A percentile compares a stretch with the other conserved stretches of the same genome.
Evolutionary conservation across 2,113 vertebrate species (phyloP).

Genomic region (Bagarius yarrelli): DNA sequence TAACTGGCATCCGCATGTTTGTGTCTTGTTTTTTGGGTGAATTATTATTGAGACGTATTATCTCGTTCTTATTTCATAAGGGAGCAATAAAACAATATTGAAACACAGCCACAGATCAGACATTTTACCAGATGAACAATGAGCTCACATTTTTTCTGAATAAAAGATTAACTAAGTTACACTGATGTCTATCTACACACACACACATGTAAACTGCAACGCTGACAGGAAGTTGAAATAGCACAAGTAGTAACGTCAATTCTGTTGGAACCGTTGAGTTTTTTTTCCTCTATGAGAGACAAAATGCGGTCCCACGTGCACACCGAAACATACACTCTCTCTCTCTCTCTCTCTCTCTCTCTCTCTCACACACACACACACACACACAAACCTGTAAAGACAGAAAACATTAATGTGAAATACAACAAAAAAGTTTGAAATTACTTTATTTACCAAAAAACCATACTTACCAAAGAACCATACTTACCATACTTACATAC

Average conservation of each 20-base stretch:
- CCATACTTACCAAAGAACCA: too few species aligned
- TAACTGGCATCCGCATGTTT: too few species aligned
- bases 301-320: neutral
- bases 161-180: neutral
- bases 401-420: too few species aligned
- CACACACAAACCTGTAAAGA: neutral
- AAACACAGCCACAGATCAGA: neutral
- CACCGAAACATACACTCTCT: neutral
- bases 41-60: too few species aligned
- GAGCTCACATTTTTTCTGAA: neutral
- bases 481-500: too few species aligned
- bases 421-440: too few species aligned
- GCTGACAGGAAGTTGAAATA: conserved; percentile 22
- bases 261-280: neutral
- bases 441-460: too few species aligned
- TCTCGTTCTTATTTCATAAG: too few species aligned
- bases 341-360: neutral
- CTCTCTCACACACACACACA: neutral
- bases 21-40: too few species aligned
- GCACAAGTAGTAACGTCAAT: conserved; percentile 27
- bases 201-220: neutral
- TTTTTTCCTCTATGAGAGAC: neutral
- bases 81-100: neutral
- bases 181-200: neutral
- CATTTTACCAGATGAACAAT: neutral